Evolutionary conservation across 2,888 invertebrate species (phyloP).

Genomic region (Notodonta ziczac): DNA sequence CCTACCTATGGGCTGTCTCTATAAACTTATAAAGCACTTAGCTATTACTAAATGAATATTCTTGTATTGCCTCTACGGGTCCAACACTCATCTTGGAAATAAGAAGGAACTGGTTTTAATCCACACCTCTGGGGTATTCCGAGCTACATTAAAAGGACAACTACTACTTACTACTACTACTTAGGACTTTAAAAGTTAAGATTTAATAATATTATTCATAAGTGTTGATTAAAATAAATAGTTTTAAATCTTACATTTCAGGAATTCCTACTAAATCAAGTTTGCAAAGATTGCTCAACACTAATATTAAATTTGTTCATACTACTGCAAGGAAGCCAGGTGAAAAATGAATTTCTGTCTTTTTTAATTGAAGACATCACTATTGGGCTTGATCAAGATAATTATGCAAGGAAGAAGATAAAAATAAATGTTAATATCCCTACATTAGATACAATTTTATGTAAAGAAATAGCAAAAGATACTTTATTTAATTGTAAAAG

Average conservation of each 20-base stretch:
- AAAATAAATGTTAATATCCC: constrained; percentile 24
- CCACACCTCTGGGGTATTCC: no score
- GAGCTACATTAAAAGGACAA: no score
- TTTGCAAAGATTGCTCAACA: constrained; percentile 49
- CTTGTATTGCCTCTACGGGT: no score
- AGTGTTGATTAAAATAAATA: no score
- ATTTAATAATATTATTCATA: no score
- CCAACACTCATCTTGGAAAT: no score
- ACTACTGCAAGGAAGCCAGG: constrained; percentile 39
- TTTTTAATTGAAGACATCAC: constrained; percentile 32
- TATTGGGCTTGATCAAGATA: constrained; percentile 30
- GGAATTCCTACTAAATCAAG: constrained; percentile 49
- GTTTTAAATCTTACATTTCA: constrained; percentile 44
- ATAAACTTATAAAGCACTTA: no score
- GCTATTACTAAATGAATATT: no score
- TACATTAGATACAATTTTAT: constrained; percentile 15
- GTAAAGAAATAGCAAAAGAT: constrained; percentile 9
- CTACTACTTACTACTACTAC: no score
- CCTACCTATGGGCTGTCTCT: no score
- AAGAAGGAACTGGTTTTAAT: no score
- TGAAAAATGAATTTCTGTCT: constrained; percentile 30
- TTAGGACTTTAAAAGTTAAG: no score
- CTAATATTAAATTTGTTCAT: constrained; percentile 50
- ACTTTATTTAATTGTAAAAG: constrained; percentile 1
- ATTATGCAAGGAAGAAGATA: constrained; percentile 7